Percentiles rank a stretch among this genome's conserved stretches.
Conservation (phyloP, 2,113 vertebrate species). For the Hippocampus comes region DNA sequence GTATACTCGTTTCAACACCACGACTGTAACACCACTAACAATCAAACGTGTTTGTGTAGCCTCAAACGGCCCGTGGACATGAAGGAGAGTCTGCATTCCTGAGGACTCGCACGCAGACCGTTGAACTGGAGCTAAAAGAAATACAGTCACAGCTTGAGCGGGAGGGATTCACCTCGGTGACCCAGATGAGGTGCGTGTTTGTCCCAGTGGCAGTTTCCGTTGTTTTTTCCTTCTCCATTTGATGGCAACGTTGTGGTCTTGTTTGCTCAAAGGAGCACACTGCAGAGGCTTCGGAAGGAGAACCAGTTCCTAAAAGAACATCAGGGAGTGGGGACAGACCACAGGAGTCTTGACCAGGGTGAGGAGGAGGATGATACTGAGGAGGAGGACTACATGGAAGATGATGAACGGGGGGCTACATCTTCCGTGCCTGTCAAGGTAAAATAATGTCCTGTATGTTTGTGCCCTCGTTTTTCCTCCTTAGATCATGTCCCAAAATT, state of each 20-base stretch:
- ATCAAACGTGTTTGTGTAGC: slow-evolving; percentile 12
- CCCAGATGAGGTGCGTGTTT: slow-evolving; percentile 80
- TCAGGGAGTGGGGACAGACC: slow-evolving; percentile 26
- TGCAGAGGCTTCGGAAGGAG: slow-evolving; percentile 79
- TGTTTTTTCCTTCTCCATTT: not conserved
- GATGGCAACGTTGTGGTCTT: not conserved
- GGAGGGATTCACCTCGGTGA: slow-evolving; percentile 80
- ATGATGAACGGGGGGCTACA: slow-evolving; percentile 44
- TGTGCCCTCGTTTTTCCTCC: too few relatives aligned
- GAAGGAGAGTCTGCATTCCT: slow-evolving; percentile 9
- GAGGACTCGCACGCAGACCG: slow-evolving; percentile 38
- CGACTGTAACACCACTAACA: not conserved
- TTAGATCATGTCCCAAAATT: not conserved
- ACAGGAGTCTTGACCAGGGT: slow-evolving; percentile 13
- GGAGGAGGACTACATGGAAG: slow-evolving; percentile 19
- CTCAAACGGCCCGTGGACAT: slow-evolving; percentile 24
- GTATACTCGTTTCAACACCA: not conserved
- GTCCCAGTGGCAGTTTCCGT: too few relatives aligned
- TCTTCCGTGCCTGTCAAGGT: slow-evolving; percentile 41
- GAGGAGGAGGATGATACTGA: slow-evolving; percentile 57
- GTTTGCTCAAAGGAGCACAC: slow-evolving; percentile 63
- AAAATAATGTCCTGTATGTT: not conserved
- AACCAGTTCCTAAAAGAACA: slow-evolving; percentile 75
- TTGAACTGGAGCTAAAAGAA: slow-evolving; percentile 75
- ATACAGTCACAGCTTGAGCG: slow-evolving; percentile 78